phyloP scores from a whole-genome alignment of 2,888 invertebrate species.

The Beris chalybata region DNA sequence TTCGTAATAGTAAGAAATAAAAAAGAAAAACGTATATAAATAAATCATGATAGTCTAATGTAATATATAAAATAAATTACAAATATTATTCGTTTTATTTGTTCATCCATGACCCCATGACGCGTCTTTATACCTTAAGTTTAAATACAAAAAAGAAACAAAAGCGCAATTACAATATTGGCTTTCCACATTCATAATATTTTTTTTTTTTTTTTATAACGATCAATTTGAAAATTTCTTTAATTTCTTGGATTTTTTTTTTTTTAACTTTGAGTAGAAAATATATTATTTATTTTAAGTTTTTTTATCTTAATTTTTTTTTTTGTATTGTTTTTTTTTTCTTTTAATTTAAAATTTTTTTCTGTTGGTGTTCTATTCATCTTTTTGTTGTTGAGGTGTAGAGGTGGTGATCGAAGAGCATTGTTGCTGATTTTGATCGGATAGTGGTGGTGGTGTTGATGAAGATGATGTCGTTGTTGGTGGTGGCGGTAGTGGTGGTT shows the following conservation, averaged over 20 bases:
- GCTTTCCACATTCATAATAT: constrained; percentile 18
- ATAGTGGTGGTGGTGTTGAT: constrained; percentile 4
- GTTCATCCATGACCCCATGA: constrained; percentile 16
- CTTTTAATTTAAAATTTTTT: not conserved
- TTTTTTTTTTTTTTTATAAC: constrained; percentile 9
- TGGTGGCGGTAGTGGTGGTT: not conserved
- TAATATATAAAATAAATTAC: constrained; percentile 30
- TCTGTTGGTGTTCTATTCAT: not conserved
- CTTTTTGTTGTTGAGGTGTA: not conserved
- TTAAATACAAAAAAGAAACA: constrained; percentile 14
- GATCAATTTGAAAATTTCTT: not conserved
- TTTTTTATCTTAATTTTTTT: not conserved
- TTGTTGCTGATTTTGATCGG: not conserved
- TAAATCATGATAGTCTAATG: constrained; percentile 26
- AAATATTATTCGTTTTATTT: constrained; percentile 19
- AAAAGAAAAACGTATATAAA: constrained; percentile 13
- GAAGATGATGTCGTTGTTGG: not conserved
- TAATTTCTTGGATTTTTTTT: not conserved
- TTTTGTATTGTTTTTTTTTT: not conserved
- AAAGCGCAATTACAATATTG: constrained; percentile 8
- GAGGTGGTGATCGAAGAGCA: not conserved
- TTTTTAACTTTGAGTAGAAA: not conserved
- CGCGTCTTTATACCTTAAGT: constrained; percentile 22
- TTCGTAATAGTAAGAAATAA: constrained; percentile 9
- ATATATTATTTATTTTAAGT: not conserved